phyloP scores from a whole-genome alignment of 2,113 vertebrate genomes.

The Cairina moschata region DNA sequence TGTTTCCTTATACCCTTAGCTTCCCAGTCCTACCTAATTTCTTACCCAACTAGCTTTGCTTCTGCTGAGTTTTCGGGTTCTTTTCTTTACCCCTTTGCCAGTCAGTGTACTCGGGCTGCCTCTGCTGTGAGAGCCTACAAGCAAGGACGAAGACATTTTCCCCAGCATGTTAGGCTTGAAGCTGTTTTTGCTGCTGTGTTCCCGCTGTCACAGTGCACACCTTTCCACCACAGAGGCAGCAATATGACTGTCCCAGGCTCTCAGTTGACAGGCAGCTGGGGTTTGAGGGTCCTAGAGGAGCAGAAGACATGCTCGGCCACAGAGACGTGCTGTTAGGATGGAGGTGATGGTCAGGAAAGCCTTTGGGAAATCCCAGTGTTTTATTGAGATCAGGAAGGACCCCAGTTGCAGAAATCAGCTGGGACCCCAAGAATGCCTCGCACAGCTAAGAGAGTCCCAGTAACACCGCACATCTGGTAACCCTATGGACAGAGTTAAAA shows the following conservation, averaged over 20 bases:
- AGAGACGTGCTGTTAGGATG: not conserved
- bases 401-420: slow-evolving; percentile 25
- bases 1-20: not conserved
- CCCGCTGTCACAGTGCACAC: not conserved
- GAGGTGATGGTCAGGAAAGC: not conserved
- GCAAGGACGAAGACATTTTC: not conserved
- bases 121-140: not conserved
- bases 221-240: not conserved
- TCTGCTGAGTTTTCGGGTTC: not conserved
- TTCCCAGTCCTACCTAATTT: not conserved
- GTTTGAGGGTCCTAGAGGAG: not conserved
- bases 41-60: not conserved
- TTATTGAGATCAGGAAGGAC: not conserved
- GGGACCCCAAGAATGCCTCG: slow-evolving; percentile 1
- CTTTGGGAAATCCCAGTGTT: slow-evolving; percentile 1
- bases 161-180: not conserved
- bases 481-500: slow-evolving; percentile 19
- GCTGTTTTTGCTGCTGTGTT: not conserved
- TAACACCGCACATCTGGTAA: slow-evolving; percentile 44
- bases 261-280: not conserved
- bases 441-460: not conserved
- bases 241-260: not conserved
- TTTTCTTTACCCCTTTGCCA: not conserved
- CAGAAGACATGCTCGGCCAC: not conserved
- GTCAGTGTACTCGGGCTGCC: not conserved